A percentile compares a stretch with the other conserved stretches of the same genome.
Evolutionary conservation across 2,113 vertebrate species (phyloP).

Genomic region (Eonycteris spelaea): DNA sequence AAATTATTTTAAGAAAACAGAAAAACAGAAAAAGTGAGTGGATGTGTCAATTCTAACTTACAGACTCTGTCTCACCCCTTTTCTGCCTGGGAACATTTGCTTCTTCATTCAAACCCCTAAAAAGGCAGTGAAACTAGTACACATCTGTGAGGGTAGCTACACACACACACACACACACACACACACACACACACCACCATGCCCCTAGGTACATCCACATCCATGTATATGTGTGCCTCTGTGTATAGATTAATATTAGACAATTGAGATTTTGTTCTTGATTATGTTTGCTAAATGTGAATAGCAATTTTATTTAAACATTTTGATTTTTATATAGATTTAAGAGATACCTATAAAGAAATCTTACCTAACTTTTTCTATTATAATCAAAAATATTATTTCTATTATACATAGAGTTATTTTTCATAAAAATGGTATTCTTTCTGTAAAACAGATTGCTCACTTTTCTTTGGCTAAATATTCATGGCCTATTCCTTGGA

Average conservation of each 20-base stretch:
- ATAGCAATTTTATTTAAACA: background rate
- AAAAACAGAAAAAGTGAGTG: background rate
- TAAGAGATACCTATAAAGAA: background rate
- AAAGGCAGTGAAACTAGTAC: background rate
- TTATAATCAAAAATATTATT: background rate
- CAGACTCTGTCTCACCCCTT: background rate
- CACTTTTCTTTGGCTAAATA: background rate
- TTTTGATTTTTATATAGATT: constrained; percentile 17
- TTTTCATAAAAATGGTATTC: background rate
- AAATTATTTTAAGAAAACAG: background rate
- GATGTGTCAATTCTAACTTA: background rate
- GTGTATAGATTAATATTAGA: background rate
- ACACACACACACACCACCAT: background rate
- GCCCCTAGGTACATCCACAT: too few relatives aligned
- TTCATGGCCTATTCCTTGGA: background rate
- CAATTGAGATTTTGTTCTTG: background rate
- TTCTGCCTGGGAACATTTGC: background rate
- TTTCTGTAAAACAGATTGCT: background rate
- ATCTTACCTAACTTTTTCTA: background rate
- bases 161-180: background rate
- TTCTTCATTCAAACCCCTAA: background rate
- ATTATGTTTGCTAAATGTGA: background rate
- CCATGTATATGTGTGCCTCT: background rate
- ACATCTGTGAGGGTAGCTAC: background rate
- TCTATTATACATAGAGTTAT: background rate